Evolutionary conservation across 2,888 invertebrate genomes (phyloP), one percentile per base, ranked within the genome.

Genomic region (Tipula vernalis): DNA sequence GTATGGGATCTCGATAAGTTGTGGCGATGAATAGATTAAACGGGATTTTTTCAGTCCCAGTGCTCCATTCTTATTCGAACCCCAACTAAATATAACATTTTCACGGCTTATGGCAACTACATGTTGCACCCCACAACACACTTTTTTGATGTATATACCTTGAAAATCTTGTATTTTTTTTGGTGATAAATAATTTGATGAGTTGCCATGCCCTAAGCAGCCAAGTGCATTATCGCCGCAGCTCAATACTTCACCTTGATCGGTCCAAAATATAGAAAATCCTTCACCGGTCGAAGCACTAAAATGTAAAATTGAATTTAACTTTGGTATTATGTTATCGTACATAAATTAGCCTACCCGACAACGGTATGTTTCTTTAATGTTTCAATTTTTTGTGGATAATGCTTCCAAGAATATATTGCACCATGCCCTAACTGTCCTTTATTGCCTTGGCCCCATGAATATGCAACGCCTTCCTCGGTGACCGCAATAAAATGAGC

Each of bases 41-140:
- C 39, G 41, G 1, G 42, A 42, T 44, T 85, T 85, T 44, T 85
- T 18, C 13, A 42, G 88, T 0, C 95, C 95, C 2, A 95, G 91
- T 87, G 94, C 93, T 0, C 95, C 95, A 8, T 92, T 92, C 88
- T 92, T 91, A 57, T 89, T 94, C 57, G 92, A 91, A 8, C 95
- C 96, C 95, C 96, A 96, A 12, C 94, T 92, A 89, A 93, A 95
- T 15, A 95, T 92, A 86, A 93, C 92, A 0, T 94, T 94, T 88
- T 94, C 93, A 28, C 92, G 91, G 36, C 93, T 93, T 18, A 95
- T 91, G 0, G 94, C 95, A 4, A 94, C 92, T 0, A 94, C 94
- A 90, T 96, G 96, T 88, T 93, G 92, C 18, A 92, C 90, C 0
- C 95, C 95, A 88, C 95, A 94, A 41, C 93, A 92, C 41, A 95